A percentile compares a stretch with the other conserved stretches of the same genome.
phyloP scores from a whole-genome alignment of 2,888 invertebrate species.

The Agriopis aurantiaria region DNA sequence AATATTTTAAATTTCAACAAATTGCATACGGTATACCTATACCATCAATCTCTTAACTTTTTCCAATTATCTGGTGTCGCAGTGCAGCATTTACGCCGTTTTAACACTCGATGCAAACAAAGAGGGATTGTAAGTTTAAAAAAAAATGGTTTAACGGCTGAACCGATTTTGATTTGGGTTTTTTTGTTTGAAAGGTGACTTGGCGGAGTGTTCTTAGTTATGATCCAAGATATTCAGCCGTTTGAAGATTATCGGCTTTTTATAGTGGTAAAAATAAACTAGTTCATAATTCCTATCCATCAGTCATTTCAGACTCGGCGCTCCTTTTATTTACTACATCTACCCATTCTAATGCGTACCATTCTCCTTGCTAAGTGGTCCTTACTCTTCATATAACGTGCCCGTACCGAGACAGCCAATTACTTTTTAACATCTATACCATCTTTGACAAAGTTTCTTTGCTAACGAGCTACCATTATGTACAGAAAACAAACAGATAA shows the following conservation, averaged over 20 bases:
- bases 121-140: too few relatives aligned
- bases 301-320: not conserved
- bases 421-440: conserved; percentile 1
- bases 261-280: not conserved
- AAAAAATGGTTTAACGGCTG: too few relatives aligned
- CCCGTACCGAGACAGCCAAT: not conserved
- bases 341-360: not conserved
- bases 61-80: not conserved
- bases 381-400: not conserved
- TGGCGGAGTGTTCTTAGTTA: too few relatives aligned
- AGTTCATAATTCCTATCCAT: not conserved
- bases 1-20: too few relatives aligned
- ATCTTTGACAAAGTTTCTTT: conserved; percentile 23
- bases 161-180: too few relatives aligned
- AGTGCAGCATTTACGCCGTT: too few relatives aligned
- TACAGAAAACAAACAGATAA: conserved; percentile 23
- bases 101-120: too few relatives aligned
- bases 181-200: too few relatives aligned
- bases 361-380: not conserved
- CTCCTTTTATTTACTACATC: not conserved
- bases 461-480: conserved; percentile 17
- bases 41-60: not conserved
- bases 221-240: too few relatives aligned
- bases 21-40: not conserved
- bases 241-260: too few relatives aligned